Evolutionary conservation across 2,797 vertebrate genomes (phyloP).

Genomic region (Peromyscus eremicus): DNA sequence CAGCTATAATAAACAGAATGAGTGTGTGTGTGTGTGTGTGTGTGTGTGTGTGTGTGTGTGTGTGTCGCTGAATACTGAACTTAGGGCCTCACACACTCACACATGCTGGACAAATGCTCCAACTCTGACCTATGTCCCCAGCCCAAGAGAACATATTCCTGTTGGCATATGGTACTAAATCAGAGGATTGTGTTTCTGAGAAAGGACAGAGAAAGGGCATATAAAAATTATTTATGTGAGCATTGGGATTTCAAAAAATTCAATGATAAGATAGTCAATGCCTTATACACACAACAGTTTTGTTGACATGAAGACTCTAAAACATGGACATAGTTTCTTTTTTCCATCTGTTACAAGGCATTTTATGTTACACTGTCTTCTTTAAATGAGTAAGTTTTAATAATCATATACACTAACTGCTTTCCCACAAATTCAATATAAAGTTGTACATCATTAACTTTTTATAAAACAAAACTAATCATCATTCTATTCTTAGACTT

Average conservation of each 20-base stretch:
- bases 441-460: neutral
- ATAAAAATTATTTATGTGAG: neutral
- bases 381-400: neutral
- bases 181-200: neutral
- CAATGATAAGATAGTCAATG: neutral
- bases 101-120: neutral
- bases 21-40: neutral
- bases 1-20: neutral
- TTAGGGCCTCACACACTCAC: neutral
- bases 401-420: neutral
- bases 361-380: neutral
- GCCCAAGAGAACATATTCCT: neutral
- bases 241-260: neutral
- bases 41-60: neutral
- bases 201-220: neutral
- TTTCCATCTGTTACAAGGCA: neutral
- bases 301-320: neutral
- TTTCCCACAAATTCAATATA: neutral
- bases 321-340: neutral
- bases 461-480: neutral
- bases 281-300: neutral
- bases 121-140: neutral
- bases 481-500: neutral
- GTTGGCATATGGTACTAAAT: neutral
- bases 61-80: neutral